Evolutionary conservation across 2,888 invertebrate species (phyloP), one percentile per base, ranked within the genome.

Genomic region (Hypomecis punctinalis): DNA sequence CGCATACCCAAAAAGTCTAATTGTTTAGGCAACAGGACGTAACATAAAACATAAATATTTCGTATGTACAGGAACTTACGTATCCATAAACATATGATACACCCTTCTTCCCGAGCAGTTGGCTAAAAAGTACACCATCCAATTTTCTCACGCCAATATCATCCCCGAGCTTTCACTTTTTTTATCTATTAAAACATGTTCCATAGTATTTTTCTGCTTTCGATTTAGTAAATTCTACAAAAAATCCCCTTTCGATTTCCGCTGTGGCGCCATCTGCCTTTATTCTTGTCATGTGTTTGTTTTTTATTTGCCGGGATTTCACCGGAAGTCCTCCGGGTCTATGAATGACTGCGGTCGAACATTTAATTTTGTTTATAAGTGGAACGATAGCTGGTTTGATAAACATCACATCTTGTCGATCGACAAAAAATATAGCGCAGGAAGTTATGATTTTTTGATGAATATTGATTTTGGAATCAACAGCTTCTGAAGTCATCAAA

Each of bases 201-300:
- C 85, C 81, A 81, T 76, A 74, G 71, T 68, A 83, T 90, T 89
- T 90, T 89, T 87, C 42, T 11, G 75, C 74, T 78, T 73, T 76
- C 75, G 73, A 81, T 83, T 72, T 70, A 69, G 36, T 37, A 86
- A 85, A 79, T 75, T 62, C 58, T 33, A 56, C 67, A 86, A 88
- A 87, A 88, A 88, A 78, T 82, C 79, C 86, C 86, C 92, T 92
- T 93, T 92, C 92, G 91, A 91, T 93, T 92, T 93, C 92, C 92
- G 91, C 78, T 79, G 80, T 82, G 89, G 91, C 91, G 90, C 92
- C 92, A 93, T 91, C 91, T 93, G 93, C 88, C 75, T 79, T 83
- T 79, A 82, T 88, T 85, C 86, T 84, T 81, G 84, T 86, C 85
- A 83, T 84, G 85, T 88, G 86, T 90, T 89, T 89, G 86, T 89